Percentiles rank a stretch among this genome's conserved stretches.
These are phyloP conservation scores for Monarcha castaneiventris DNA, from an alignment of 2,113 vertebrate species.

Conservation along the genomic window DNA sequence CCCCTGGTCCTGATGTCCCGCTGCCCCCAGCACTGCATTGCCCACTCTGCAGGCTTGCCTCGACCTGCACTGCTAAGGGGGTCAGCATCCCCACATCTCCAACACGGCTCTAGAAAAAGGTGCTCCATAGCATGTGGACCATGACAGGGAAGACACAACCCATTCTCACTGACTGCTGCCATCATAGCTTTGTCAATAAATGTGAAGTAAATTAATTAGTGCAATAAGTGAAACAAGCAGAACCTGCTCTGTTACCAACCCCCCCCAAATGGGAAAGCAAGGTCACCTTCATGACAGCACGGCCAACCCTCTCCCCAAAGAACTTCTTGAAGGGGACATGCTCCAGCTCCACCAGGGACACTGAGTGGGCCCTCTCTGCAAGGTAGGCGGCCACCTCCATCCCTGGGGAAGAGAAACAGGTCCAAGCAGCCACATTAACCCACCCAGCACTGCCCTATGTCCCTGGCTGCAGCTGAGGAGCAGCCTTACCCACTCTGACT, in stretches of 20 bases:
- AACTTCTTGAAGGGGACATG: slow-evolving; percentile 89
- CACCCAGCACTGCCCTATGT: accelerated
- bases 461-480: background rate
- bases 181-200: background rate
- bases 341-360: slow-evolving; percentile 93
- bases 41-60: background rate
- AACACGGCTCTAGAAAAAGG: accelerated
- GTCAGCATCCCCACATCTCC: background rate
- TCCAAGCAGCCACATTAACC: accelerated
- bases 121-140: background rate
- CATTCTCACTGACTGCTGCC: background rate
- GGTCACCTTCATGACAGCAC: slow-evolving; percentile 91
- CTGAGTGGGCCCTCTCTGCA: slow-evolving; percentile 91
- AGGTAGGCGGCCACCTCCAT: slow-evolving; percentile 97
- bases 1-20: background rate
- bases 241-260: background rate
- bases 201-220: background rate
- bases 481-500: background rate
- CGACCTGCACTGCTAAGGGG: accelerated
- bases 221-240: background rate
- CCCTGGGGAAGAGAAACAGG: slow-evolving; percentile 69
- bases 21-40: background rate
- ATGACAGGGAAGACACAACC: background rate
- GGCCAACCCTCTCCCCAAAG: slow-evolving; percentile 93
- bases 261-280: background rate